Evolutionary conservation across 1,140 invertebrate species (phyloP).

Genomic region (Sitobion miscanthi): DNA sequence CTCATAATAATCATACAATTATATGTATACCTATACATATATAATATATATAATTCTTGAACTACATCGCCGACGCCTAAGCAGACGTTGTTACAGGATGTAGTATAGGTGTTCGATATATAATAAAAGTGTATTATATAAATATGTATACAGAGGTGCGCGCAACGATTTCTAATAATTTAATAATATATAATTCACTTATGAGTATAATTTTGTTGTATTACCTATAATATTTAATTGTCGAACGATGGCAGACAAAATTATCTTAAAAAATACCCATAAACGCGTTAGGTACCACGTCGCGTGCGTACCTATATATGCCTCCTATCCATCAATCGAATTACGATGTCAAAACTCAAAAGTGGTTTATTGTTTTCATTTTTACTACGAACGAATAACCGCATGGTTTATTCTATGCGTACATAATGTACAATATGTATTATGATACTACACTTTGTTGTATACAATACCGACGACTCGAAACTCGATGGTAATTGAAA

Average conservation of each 20-base stretch:
- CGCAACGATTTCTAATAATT: neutral
- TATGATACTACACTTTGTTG: neutral
- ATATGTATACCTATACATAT: neutral
- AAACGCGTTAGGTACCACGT: neutral
- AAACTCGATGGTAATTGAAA: neutral
- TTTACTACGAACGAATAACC: neutral
- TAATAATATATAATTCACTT: neutral
- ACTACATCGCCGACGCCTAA: neutral
- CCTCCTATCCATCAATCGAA: neutral
- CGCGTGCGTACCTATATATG: too few relatives aligned
- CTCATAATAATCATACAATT: slow-evolving; percentile 4
- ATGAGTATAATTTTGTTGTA: too few relatives aligned
- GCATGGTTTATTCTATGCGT: neutral
- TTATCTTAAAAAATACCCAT: neutral
- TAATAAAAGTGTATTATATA: neutral
- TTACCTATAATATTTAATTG: neutral
- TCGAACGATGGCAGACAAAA: neutral
- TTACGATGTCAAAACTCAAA: neutral
- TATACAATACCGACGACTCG: neutral
- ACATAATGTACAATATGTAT: neutral
- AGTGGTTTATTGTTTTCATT: neutral
- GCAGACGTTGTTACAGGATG: neutral
- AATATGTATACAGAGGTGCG: neutral
- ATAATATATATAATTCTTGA: neutral
- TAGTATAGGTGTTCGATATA: neutral